A percentile compares a stretch with the other conserved stretches of the same genome.
phyloP scores from a whole-genome alignment of 2,113 vertebrate species.

The Oxygymnocypris stewartii region DNA sequence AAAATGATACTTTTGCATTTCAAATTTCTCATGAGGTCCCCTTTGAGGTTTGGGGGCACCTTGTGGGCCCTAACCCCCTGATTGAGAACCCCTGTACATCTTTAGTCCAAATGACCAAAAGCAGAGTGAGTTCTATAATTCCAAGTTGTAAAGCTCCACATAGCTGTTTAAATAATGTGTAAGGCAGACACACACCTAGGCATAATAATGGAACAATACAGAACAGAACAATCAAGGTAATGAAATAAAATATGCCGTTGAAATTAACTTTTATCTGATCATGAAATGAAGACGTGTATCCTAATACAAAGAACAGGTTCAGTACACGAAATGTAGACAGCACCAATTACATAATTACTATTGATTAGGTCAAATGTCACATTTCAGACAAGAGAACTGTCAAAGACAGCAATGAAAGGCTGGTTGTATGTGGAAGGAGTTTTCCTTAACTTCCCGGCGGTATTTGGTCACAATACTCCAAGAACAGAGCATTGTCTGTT shows the following conservation, averaged over 20 bases:
- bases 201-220: neutral
- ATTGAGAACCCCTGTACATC: neutral
- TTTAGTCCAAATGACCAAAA: too few relatives aligned
- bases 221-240: neutral
- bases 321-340: neutral
- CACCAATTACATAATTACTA: constrained; percentile 1
- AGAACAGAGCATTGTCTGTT: constrained; percentile 13
- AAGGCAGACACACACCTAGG: neutral
- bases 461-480: constrained; percentile 9
- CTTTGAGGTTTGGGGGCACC: neutral
- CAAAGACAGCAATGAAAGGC: constrained; percentile 19
- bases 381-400: constrained; percentile 16
- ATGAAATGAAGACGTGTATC: neutral
- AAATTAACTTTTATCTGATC: neutral
- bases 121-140: neutral
- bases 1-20: too few relatives aligned
- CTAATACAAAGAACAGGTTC: constrained; percentile 1
- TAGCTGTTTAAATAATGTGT: neutral
- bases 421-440: constrained; percentile 6
- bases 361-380: constrained; percentile 21
- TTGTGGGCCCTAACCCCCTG: neutral
- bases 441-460: neutral
- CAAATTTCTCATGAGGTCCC: too few relatives aligned
- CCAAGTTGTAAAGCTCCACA: neutral
- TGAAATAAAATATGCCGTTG: neutral